Conservation (phyloP, 2,888 invertebrate species). For the Athalia rosae region DNA sequence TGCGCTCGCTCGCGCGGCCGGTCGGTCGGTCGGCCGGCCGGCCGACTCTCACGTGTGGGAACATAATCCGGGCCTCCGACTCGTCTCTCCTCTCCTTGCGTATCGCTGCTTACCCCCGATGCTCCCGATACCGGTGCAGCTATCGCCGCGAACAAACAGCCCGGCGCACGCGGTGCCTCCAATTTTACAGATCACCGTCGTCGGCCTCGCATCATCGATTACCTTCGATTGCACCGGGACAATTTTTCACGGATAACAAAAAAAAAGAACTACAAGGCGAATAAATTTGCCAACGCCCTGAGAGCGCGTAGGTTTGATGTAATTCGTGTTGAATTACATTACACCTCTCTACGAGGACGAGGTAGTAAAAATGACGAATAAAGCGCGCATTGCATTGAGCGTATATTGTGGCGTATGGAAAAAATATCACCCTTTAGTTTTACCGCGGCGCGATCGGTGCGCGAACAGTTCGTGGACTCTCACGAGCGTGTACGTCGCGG, state of each 20-base stretch:
- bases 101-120: not conserved
- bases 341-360: too few species aligned
- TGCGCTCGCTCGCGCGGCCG: too few species aligned
- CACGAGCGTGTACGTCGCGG: not conserved
- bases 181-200: slow-evolving; percentile 8
- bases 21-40: slow-evolving; percentile 41
- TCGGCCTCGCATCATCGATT: too few species aligned
- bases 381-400: too few species aligned
- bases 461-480: slow-evolving; percentile 11
- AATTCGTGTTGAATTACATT: too few species aligned
- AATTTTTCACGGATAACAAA: too few species aligned
- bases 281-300: not conserved
- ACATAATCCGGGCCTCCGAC: slow-evolving; percentile 55
- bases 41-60: slow-evolving; percentile 59
- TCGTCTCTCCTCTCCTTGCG: slow-evolving; percentile 42
- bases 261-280: too few species aligned
- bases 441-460: too few species aligned
- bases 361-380: too few species aligned
- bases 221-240: too few species aligned
- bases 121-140: not conserved
- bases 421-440: too few species aligned
- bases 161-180: slow-evolving; percentile 50
- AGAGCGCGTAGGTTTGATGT: not conserved
- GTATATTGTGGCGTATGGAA: too few species aligned
- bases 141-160: slow-evolving; percentile 13